phyloP scores from a whole-genome alignment of 2,888 invertebrate species.

The Drosophila atripex region DNA sequence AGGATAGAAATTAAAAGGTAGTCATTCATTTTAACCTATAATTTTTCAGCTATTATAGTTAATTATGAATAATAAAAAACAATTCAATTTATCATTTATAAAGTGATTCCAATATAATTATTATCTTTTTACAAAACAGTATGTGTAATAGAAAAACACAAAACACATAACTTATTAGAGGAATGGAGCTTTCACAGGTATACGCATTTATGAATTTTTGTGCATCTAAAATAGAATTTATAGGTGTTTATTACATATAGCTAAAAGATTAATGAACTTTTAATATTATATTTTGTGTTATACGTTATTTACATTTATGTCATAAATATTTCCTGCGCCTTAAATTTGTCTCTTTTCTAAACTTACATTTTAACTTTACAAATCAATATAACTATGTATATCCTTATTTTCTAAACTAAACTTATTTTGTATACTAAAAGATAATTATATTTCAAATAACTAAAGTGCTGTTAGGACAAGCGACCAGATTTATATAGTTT shows the following conservation, averaged over 20 bases:
- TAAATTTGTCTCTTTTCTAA: conserved; percentile 46
- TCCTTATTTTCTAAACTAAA: conserved; percentile 55
- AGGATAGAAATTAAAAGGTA: no score
- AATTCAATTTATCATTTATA: conserved; percentile 29
- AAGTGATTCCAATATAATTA: conserved; percentile 67
- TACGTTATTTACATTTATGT: conserved; percentile 53
- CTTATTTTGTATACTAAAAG: conserved; percentile 51
- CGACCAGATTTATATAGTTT: not conserved
- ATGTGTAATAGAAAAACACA: conserved; percentile 45
- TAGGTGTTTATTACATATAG: conserved; percentile 51
- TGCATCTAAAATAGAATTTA: conserved; percentile 29
- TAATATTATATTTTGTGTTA: conserved; percentile 51
- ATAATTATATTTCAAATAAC: conserved; percentile 39
- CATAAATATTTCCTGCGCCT: conserved; percentile 44
- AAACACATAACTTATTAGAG: conserved; percentile 54
- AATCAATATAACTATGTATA: conserved; percentile 81
- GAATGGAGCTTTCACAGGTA: conserved; percentile 56
- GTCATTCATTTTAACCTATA: no score
- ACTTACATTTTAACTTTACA: conserved; percentile 67
- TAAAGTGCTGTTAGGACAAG: no score
- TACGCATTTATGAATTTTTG: conserved; percentile 44
- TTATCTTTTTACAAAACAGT: conserved; percentile 58
- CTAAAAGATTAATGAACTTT: conserved; percentile 38
- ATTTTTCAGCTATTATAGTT: no score
- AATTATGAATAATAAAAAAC: not conserved